Evolutionary conservation across 2,888 invertebrate species (phyloP).

Genomic region (Drosophila neutralis): DNA sequence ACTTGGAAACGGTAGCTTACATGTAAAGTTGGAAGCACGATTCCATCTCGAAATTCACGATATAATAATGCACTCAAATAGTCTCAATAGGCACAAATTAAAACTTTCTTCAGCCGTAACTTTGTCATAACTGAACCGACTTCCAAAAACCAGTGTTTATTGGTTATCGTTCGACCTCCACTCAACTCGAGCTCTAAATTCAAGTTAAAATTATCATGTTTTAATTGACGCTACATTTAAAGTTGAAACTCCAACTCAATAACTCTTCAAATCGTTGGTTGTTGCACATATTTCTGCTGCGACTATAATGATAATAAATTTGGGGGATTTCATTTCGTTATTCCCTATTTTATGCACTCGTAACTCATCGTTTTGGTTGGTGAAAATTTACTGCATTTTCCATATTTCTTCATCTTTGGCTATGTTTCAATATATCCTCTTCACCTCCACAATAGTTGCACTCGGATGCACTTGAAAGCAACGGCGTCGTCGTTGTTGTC

Average conservation of each 20-base stretch:
- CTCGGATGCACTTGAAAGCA: constrained; percentile 40
- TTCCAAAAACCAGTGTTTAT: too few species aligned
- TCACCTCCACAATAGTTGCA: constrained; percentile 16
- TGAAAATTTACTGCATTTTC: constrained; percentile 45
- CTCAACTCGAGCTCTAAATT: background rate
- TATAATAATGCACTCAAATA: background rate
- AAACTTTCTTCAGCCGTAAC: background rate
- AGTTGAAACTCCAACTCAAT: constrained; percentile 1
- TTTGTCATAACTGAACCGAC: too few species aligned
- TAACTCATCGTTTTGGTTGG: constrained; percentile 16
- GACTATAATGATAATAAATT: constrained; percentile 27
- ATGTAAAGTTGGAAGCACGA: background rate
- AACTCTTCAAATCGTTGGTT: background rate
- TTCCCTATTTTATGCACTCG: constrained; percentile 20
- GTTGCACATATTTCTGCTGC: constrained; percentile 7
- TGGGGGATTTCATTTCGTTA: constrained; percentile 12
- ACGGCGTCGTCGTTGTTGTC: background rate
- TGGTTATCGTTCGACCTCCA: too few species aligned
- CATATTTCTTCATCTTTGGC: constrained; percentile 38
- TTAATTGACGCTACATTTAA: background rate
- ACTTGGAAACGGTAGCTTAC: background rate
- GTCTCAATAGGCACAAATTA: background rate
- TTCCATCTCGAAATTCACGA: background rate
- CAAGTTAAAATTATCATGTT: background rate
- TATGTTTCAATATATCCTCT: constrained; percentile 24